Percentiles rank a stretch among this genome's conserved stretches.
phyloP scores from a whole-genome alignment of 2,797 vertebrate genomes.

The Tamandua tetradactyla region DNA sequence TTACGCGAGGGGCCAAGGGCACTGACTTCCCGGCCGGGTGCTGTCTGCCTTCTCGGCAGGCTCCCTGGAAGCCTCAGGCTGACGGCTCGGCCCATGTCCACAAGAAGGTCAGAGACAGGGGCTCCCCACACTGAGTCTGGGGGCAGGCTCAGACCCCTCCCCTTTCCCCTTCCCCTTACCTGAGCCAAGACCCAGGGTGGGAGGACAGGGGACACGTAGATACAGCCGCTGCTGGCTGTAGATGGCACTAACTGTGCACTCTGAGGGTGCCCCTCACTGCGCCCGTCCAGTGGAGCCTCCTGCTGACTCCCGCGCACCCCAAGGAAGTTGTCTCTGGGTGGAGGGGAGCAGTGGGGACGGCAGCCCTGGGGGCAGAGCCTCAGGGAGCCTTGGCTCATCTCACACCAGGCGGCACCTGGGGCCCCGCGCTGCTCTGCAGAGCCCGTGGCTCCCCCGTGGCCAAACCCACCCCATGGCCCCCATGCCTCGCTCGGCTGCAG shows the following conservation, averaged over 20 bases:
- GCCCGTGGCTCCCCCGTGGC: too few relatives aligned
- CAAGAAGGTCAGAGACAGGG: neutral
- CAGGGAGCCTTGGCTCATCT: neutral
- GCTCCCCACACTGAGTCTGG: too few relatives aligned
- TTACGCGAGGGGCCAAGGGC: neutral
- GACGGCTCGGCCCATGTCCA: fast-evolving
- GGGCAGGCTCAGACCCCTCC: neutral
- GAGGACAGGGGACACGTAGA: fast-evolving
- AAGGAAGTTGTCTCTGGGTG: neutral
- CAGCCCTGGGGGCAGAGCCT: too few relatives aligned
- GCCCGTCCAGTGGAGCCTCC: neutral
- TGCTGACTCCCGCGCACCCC: neutral
- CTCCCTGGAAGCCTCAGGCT: too few relatives aligned
- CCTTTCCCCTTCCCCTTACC: too few relatives aligned
- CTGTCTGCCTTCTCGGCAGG: neutral
- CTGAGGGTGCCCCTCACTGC: neutral
- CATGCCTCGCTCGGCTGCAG: neutral
- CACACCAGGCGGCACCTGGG: neutral
- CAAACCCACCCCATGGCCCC: too few relatives aligned
- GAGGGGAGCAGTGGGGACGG: neutral
- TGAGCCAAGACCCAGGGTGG: neutral
- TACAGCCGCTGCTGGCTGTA: neutral
- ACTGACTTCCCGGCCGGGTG: neutral
- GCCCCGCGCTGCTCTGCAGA: fast-evolving
- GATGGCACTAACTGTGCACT: neutral